Base-by-base conservation (phyloP, 1,140 invertebrate genomes). In the Drosophila arizonae region DNA sequence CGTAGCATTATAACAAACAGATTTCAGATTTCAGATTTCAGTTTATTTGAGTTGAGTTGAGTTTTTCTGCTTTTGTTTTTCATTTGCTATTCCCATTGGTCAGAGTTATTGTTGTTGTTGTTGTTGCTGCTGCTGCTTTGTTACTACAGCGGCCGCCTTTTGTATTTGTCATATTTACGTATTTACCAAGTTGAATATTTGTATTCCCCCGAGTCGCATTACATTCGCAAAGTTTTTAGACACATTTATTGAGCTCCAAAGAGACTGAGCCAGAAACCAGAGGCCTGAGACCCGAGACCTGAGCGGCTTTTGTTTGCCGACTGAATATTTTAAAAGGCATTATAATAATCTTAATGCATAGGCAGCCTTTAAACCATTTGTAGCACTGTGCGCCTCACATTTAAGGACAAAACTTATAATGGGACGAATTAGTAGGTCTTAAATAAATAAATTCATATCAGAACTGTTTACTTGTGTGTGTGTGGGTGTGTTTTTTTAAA, bases 11-110 rank as follows among this genome's bases (percentile, higher is more conserved):
- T 80, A 69, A 73, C 66, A 69, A 69, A 72, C 64, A 72, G 64
- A 55, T 71, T 71, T 56, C 26, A 43, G 63, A 54, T 70, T 70
- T 55, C 26, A 45, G 57, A 76, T 65, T 70, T 69, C 77, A 73
- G 69, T 63, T 63, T 63, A 30, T 70, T 67, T 66, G 56, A 68
- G 70, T 68, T 66, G 56, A 68, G 70, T 68, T 68, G 50, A 60
- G 56, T 72, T 68, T 71, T 72, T 48, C 28, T 24, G 64, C 81
- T 77, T 68, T 86, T 84, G 76, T 86, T 85, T 79, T 66, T 64
- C 68, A 76, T 74, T 81, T 77, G 61, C 48, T 85, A 85, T 85
- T 85, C 81, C 81, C 81, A 86, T 86, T 81, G 81, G 81, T 85
- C 81, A 84, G 62, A 36, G 60, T 50, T 66, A 57, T 43, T 65